Evolutionary conservation across 2,888 invertebrate genomes (phyloP), one percentile per base, ranked within the genome.

Genomic region (Himalopsyche japonica): DNA sequence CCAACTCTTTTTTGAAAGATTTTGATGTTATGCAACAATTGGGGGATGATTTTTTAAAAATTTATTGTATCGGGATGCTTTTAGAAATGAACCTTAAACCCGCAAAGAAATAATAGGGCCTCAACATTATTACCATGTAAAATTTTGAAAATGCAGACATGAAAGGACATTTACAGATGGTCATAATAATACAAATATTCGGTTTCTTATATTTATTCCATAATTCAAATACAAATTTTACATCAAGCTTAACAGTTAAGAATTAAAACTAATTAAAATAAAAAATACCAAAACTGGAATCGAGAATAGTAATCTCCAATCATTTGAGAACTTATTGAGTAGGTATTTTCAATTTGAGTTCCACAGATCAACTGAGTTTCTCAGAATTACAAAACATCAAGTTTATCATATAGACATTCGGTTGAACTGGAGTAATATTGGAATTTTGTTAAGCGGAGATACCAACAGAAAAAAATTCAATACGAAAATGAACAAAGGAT

Each of bases 181-280:
- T 10, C 7, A 20, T 8, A 57, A 57, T 57, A 57, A 57, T 57
- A 57, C 7, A 57, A 20, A 12, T 7, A 3, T 8, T 20, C 20
- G 4, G 57, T n/a, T 76, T 30, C 37, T 32, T 77, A 77, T 12
- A 81, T 81, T 84, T 81, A 81, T 78, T 84, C 32, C 43, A 57
- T 70, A 27, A 24, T 81, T 84, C 78, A 30, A 81, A 81, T 84
- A 84, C 84, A 84, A 84, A 84, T 84, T 79, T 84, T 84, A 84
- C 77, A 84, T 81, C 70, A 47, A 81, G 77, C 83, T 83, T 83
- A 83, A 57, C 43, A 57, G 37, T 57, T 77, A 76, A 76, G 49
- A 27, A 34, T 80, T 77, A 83, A 80, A 15, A 49, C 83, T 83
- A 83, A 37, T 47, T 24, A 78, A 18, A 76, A 76, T 76, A 81